Evolutionary conservation across 2,888 invertebrate genomes (phyloP).

Genomic region (Ophioninae sp.): DNA sequence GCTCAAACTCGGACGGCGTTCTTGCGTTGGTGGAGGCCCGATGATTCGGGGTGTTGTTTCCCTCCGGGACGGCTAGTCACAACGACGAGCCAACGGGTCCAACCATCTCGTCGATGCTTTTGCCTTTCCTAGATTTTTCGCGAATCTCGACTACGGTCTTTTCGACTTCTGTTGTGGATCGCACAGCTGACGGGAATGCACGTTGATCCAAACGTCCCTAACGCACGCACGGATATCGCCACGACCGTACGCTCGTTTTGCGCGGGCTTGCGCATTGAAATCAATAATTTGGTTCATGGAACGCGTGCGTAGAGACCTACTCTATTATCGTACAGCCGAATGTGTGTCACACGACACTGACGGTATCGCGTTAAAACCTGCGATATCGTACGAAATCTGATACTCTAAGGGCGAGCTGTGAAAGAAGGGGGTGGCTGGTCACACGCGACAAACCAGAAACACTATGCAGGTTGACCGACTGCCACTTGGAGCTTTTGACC

Average conservation of each 20-base stretch:
- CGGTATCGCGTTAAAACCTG: background rate
- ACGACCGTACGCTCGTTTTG: slow-evolving; percentile 9
- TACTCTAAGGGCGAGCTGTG: background rate
- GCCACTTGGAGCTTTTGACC: background rate
- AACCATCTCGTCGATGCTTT: slow-evolving; percentile 66
- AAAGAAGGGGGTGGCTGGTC: background rate
- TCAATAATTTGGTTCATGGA: slow-evolving; percentile 74
- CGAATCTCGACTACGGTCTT: background rate
- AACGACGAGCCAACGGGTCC: slow-evolving; percentile 71
- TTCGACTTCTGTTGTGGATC: slow-evolving; percentile 5
- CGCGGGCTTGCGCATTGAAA: slow-evolving; percentile 77
- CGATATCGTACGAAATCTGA: slow-evolving; percentile 41
- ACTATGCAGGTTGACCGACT: background rate
- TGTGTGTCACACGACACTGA: slow-evolving; percentile 34
- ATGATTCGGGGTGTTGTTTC: slow-evolving; percentile 64
- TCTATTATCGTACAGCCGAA: slow-evolving; percentile 29
- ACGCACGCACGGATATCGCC: slow-evolving; percentile 12
- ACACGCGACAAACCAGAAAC: background rate
- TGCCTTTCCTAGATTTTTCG: background rate
- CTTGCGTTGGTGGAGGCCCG: slow-evolving; percentile 67
- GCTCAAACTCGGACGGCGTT: slow-evolving; percentile 74
- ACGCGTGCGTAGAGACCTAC: slow-evolving; percentile 72
- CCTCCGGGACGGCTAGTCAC: slow-evolving; percentile 75
- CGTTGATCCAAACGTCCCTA: slow-evolving; percentile 61
- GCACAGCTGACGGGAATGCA: slow-evolving; percentile 49